Percentiles rank a stretch among this genome's conserved stretches.
phyloP scores from a whole-genome alignment of 2,888 invertebrate genomes.

The Gymnoscelis rufifasciata region DNA sequence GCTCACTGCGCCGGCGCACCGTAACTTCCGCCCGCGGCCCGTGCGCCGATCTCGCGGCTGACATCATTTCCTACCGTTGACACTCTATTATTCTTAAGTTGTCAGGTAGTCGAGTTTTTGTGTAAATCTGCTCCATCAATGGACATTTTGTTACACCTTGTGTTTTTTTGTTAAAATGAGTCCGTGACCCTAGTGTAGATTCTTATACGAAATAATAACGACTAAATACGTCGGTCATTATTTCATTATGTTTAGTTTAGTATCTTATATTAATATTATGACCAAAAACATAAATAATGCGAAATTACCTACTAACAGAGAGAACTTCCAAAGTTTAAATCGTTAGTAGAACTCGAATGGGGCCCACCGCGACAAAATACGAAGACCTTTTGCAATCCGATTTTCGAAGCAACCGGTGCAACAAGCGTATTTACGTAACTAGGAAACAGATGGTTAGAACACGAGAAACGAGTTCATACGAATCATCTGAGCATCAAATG shows the following conservation, averaged over 20 bases:
- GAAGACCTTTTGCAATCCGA: slow-evolving; percentile 60
- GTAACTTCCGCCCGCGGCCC: slow-evolving; percentile 60
- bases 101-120: background rate
- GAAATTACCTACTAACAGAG: too few relatives aligned
- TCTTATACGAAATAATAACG: too few relatives aligned
- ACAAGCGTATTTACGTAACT: slow-evolving; percentile 50
- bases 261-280: too few relatives aligned
- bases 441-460: slow-evolving; percentile 34
- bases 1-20: slow-evolving; percentile 27
- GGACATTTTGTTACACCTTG: too few relatives aligned
- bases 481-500: slow-evolving; percentile 23
- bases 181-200: too few relatives aligned
- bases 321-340: too few relatives aligned
- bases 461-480: slow-evolving; percentile 30
- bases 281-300: too few relatives aligned
- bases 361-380: slow-evolving; percentile 29
- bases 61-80: slow-evolving; percentile 2
- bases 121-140: background rate
- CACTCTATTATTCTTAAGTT: slow-evolving; percentile 2
- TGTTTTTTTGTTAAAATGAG: too few relatives aligned
- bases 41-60: slow-evolving; percentile 32
- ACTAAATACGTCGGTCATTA: too few relatives aligned
- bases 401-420: slow-evolving; percentile 57
- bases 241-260: too few relatives aligned
- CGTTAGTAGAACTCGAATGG: background rate